These are phyloP conservation scores for Anguilla megastoma DNA, from an alignment of 2,797 vertebrate genomes.

Conservation along the genomic window DNA sequence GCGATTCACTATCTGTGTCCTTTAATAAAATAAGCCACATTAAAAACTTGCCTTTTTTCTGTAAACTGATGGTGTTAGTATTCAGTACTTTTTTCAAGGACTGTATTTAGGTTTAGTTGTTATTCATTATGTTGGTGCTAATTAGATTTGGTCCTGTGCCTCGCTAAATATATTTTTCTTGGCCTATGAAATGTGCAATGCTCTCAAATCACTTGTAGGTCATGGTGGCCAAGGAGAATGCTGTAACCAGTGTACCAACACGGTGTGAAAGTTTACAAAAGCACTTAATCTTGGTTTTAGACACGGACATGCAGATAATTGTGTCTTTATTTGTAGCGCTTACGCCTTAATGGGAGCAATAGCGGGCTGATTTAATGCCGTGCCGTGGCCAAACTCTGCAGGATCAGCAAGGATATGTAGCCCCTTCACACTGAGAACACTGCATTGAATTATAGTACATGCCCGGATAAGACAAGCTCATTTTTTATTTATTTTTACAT, in stretches of 20 bases:
- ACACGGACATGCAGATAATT: background rate
- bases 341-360: background rate
- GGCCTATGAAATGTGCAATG: background rate
- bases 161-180: background rate
- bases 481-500: conserved; percentile 5
- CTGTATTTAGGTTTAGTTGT: background rate
- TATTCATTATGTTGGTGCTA: background rate
- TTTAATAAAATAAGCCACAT: background rate
- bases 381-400: background rate
- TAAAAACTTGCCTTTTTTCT: background rate
- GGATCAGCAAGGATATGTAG: background rate
- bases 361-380: background rate
- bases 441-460: background rate
- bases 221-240: background rate
- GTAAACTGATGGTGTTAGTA: background rate
- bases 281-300: background rate
- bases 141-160: background rate
- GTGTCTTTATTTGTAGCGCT: background rate
- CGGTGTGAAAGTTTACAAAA: background rate
- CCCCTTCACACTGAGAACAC: background rate
- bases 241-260: background rate
- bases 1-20: background rate
- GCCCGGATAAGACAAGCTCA: background rate
- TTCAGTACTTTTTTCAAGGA: background rate
- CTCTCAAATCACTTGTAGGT: background rate